phyloP scores from a whole-genome alignment of 2,888 invertebrate species.

The Heliconius cydno region DNA sequence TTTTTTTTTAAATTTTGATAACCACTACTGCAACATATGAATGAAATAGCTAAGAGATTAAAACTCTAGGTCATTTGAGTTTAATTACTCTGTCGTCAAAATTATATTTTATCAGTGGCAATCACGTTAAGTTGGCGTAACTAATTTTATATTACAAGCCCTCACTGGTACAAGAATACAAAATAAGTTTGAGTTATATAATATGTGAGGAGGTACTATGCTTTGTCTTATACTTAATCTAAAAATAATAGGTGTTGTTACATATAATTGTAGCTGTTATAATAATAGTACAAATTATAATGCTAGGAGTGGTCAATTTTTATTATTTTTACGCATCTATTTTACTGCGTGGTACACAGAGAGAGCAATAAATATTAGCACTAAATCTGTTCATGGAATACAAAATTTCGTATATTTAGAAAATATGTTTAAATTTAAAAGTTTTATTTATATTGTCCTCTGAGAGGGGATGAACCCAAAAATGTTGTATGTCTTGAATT shows the following conservation, averaged over 20 bases:
- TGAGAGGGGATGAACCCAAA: too few relatives aligned
- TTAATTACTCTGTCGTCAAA: background rate
- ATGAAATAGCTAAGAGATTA: too few relatives aligned
- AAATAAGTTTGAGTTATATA: background rate
- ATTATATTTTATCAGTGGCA: background rate
- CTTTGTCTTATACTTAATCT: constrained; percentile 24
- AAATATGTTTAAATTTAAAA: too few relatives aligned
- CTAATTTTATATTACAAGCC: background rate
- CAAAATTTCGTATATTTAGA: too few relatives aligned
- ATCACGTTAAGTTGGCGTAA: background rate
- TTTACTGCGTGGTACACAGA: background rate
- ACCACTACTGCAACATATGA: too few relatives aligned
- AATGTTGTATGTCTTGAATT: too few relatives aligned
- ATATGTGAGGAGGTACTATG: background rate
- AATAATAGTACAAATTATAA: constrained; percentile 16
- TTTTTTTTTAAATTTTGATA: too few relatives aligned
- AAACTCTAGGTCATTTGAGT: background rate
- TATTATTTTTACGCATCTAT: constrained; percentile 5
- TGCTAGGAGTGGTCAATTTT: background rate
- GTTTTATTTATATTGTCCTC: too few relatives aligned
- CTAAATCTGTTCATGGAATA: too few relatives aligned
- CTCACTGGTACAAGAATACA: background rate
- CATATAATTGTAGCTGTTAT: constrained; percentile 19
- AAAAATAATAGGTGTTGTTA: constrained; percentile 30
- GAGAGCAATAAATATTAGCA: background rate